phyloP scores from a whole-genome alignment of 1,140 invertebrate genomes.

The Zaprionus tsacasi region DNA sequence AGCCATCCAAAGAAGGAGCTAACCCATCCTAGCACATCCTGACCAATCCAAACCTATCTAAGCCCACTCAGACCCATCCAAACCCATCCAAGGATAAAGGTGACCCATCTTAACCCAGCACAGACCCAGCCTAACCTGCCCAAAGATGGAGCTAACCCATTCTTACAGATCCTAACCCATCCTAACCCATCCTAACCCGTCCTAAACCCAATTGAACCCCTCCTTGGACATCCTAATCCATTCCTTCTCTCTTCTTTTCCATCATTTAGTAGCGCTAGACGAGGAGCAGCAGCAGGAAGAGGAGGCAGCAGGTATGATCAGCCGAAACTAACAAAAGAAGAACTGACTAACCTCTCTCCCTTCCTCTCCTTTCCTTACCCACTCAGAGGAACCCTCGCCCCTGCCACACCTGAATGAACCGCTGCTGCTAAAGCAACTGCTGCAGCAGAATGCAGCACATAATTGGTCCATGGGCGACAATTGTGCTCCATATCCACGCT shows the following conservation, averaged over 20 bases:
- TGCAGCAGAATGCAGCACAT: slow-evolving; percentile 16
- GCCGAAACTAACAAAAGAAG: not conserved
- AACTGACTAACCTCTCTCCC: not conserved
- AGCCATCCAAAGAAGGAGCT: too few relatives aligned
- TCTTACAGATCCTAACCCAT: too few relatives aligned
- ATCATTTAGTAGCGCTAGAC: not conserved
- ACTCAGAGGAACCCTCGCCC: not conserved
- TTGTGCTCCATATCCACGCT: slow-evolving; percentile 52
- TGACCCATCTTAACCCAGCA: too few relatives aligned
- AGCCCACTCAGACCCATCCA: too few relatives aligned
- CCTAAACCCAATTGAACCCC: too few relatives aligned
- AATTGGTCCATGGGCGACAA: slow-evolving; percentile 19
- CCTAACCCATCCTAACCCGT: too few relatives aligned
- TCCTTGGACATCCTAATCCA: not conserved
- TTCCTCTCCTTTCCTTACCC: not conserved
- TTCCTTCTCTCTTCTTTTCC: not conserved
- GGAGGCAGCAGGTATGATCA: not conserved
- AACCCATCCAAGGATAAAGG: too few relatives aligned
- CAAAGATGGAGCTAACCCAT: too few relatives aligned
- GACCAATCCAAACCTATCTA: too few relatives aligned
- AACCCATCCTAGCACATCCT: too few relatives aligned
- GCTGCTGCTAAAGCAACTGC: slow-evolving; percentile 19
- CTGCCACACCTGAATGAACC: not conserved
- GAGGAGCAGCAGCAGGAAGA: not conserved
- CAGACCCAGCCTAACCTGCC: too few relatives aligned